Conservation (phyloP, 1,140 invertebrate genomes). For the Aricia agestis region DNA sequence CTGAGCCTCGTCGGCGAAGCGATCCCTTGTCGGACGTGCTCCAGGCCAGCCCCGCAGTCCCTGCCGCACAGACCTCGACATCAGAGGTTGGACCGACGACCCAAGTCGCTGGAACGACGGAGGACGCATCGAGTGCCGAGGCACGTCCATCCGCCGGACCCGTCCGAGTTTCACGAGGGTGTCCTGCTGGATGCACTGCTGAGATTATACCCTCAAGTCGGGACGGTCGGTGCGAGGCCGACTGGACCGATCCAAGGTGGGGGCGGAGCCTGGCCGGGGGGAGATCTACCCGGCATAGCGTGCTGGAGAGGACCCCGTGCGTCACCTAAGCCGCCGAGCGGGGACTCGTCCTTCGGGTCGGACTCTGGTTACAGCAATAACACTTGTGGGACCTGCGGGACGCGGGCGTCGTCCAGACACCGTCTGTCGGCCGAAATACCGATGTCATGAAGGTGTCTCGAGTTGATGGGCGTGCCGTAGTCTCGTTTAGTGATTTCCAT, state of each 20-base stretch:
- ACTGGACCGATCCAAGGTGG: constrained; percentile 52
- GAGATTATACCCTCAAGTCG: constrained; percentile 78
- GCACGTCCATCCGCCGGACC: constrained; percentile 61
- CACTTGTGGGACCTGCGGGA: constrained; percentile 76
- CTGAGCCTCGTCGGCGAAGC: constrained; percentile 71
- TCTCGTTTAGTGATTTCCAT: constrained; percentile 33
- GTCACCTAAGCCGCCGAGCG: constrained; percentile 64
- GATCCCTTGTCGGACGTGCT: constrained; percentile 62
- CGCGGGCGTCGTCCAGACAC: constrained; percentile 69
- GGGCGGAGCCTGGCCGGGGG: constrained; percentile 63
- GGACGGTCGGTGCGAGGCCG: constrained; percentile 66
- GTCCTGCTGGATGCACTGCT: constrained; percentile 76
- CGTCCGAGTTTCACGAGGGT: constrained; percentile 76
- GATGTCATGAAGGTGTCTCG: constrained; percentile 41
- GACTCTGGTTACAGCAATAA: constrained; percentile 79
- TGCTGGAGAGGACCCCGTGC: constrained; percentile 69
- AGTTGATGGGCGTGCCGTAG: constrained; percentile 35
- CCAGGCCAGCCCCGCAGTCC: constrained; percentile 55
- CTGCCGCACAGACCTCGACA: constrained; percentile 61
- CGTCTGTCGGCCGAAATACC: constrained; percentile 51
- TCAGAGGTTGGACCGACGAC: constrained; percentile 59
- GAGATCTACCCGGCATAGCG: constrained; percentile 59
- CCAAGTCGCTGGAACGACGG: constrained; percentile 61
- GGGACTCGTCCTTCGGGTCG: constrained; percentile 75
- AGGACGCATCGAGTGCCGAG: constrained; percentile 58